Conservation (phyloP, 1,140 invertebrate genomes). For the Thalassaphorura encarpata region DNA sequence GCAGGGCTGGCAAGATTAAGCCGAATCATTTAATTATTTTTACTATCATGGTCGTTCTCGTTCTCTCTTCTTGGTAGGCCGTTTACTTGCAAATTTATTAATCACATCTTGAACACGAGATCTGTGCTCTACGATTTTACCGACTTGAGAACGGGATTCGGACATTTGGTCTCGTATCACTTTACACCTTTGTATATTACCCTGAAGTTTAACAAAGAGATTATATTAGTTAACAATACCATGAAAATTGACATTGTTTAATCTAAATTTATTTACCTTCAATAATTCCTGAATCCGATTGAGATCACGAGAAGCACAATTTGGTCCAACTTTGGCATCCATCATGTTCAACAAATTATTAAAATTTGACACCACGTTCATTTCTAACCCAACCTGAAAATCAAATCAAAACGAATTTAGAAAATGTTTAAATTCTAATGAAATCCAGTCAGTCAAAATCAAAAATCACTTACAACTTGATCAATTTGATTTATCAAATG, state of each 20-base stretch:
- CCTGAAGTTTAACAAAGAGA: constrained; percentile 46
- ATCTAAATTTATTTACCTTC: constrained; percentile 45
- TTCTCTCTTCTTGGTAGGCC: constrained; percentile 84
- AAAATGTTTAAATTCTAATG: not conserved
- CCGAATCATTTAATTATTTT: not conserved
- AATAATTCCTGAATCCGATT: constrained; percentile 65
- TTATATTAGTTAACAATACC: constrained; percentile 17
- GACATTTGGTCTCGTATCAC: constrained; percentile 82
- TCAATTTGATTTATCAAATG: constrained; percentile 87
- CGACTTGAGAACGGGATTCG: constrained; percentile 73
- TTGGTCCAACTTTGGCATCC: constrained; percentile 42
- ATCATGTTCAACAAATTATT: constrained; percentile 51
- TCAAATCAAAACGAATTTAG: constrained; percentile 10
- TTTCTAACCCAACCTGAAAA: constrained; percentile 46
- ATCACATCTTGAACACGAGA: constrained; percentile 77
- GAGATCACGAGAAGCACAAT: constrained; percentile 51
- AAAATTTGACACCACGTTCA: constrained; percentile 52
- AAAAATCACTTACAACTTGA: constrained; percentile 56
- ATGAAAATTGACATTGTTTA: constrained; percentile 11
- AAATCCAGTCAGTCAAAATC: not conserved
- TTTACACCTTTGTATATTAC: constrained; percentile 88
- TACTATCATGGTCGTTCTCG: constrained; percentile 17
- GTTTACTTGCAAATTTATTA: constrained; percentile 75
- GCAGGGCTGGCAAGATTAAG: too few species aligned
- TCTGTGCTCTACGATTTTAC: constrained; percentile 86